Conservation (phyloP, 1,140 invertebrate genomes). For the Agraylea sexmaculata region DNA sequence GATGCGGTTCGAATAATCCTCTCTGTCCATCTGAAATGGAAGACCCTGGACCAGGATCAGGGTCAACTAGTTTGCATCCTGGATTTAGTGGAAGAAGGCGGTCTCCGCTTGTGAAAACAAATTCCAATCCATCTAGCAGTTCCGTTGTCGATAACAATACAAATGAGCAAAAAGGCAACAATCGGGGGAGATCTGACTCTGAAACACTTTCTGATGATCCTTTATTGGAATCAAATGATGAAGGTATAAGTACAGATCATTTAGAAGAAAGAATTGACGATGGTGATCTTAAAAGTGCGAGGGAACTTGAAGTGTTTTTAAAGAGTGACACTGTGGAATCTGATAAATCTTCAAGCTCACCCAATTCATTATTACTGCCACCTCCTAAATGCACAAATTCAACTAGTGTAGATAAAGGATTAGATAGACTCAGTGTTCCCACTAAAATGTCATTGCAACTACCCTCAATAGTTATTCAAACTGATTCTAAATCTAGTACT, state of each 20-base stretch:
- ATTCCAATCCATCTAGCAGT: constrained; percentile 33
- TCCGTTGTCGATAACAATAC: constrained; percentile 22
- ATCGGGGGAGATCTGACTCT: constrained; percentile 48
- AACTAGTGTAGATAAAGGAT: constrained; percentile 35
- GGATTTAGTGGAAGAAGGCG: constrained; percentile 33
- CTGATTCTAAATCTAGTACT: constrained; percentile 30
- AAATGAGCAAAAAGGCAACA: constrained; percentile 35
- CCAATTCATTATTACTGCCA: constrained; percentile 26
- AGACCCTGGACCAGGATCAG: constrained; percentile 44
- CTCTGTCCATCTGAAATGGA: constrained; percentile 58
- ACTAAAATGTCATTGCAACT: constrained; percentile 41
- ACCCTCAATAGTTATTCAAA: constrained; percentile 50
- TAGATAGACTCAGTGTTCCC: constrained; percentile 30
- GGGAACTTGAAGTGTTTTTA: constrained; percentile 51
- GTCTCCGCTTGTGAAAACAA: constrained; percentile 41
- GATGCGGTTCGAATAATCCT: constrained; percentile 66
- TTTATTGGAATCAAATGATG: constrained; percentile 55
- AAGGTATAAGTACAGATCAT: constrained; percentile 56
- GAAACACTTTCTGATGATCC: constrained; percentile 57
- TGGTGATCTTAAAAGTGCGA: constrained; percentile 47
- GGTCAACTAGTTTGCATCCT: constrained; percentile 26
- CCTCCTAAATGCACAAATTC: constrained; percentile 35
- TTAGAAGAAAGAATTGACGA: constrained; percentile 52
- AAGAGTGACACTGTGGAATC: constrained; percentile 17
- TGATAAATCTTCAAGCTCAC: constrained; percentile 18